A percentile compares a stretch with the other conserved stretches of the same genome.
These are phyloP conservation scores for Anguilla megastoma DNA, from an alignment of 2,797 vertebrate species.

Conservation along the genomic window DNA sequence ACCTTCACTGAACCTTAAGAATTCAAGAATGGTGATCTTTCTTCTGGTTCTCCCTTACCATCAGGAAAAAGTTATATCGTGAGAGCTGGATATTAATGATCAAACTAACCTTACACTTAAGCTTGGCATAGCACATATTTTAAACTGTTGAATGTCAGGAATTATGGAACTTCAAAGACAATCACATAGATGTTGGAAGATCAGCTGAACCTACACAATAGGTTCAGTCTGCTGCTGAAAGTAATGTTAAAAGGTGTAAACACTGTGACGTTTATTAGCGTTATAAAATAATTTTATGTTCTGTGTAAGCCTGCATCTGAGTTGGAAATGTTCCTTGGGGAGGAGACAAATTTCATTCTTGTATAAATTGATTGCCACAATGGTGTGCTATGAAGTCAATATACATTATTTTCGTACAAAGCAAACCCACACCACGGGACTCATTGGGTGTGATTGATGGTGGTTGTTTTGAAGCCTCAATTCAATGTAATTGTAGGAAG, in stretches of 20 bases:
- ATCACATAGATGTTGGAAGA: not conserved
- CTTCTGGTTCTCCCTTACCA: not conserved
- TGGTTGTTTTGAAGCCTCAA: not conserved
- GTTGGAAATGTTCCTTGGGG: not conserved
- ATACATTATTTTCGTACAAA: slow-evolving; percentile 13
- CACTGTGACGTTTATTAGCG: not conserved
- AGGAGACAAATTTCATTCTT: slow-evolving; percentile 4
- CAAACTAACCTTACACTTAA: not conserved
- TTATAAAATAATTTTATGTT: slow-evolving; percentile 10
- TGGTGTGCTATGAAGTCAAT: slow-evolving; percentile 8
- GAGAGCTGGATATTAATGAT: not conserved
- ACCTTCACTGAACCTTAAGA: not conserved
- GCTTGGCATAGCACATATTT: not conserved
- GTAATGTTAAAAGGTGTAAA: not conserved
- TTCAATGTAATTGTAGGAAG: slow-evolving; percentile 8
- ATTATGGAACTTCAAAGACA: not conserved
- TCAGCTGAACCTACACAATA: not conserved
- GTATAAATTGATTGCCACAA: not conserved
- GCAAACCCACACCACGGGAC: not conserved
- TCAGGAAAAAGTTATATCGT: not conserved
- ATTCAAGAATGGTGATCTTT: not conserved
- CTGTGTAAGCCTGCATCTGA: not conserved
- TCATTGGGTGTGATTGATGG: slow-evolving; percentile 1
- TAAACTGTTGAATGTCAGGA: not conserved
- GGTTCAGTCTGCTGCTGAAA: not conserved